Percentiles rank a stretch among this genome's conserved stretches.
phyloP scores from a whole-genome alignment of 1,140 invertebrate genomes.

The Drosophila serrata region DNA sequence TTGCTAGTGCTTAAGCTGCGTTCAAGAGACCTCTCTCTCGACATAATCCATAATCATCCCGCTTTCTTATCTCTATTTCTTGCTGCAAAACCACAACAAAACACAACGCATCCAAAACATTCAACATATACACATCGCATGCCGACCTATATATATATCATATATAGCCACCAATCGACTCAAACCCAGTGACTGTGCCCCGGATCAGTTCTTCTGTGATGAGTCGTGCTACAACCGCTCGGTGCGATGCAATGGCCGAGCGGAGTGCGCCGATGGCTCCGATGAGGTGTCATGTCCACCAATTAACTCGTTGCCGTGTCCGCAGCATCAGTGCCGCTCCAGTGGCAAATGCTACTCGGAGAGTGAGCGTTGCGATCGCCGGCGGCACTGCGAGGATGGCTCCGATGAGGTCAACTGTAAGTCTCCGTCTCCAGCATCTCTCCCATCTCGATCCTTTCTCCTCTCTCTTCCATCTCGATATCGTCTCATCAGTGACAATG shows the following conservation, averaged over 20 bases:
- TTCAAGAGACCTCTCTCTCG: neutral
- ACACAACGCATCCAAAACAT: constrained; percentile 23
- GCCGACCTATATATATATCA: constrained; percentile 1
- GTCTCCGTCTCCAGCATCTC: constrained; percentile 65
- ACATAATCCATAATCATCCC: constrained; percentile 47
- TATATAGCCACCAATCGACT: constrained; percentile 64
- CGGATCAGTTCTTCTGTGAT: constrained; percentile 85
- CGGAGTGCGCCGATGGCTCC: constrained; percentile 86
- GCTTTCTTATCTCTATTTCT: constrained; percentile 66
- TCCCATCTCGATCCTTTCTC: neutral
- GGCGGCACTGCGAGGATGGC: constrained; percentile 87
- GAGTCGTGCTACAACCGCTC: constrained; percentile 85
- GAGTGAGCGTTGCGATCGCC: constrained; percentile 86
- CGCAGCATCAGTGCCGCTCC: constrained; percentile 76
- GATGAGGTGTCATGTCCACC: constrained; percentile 86
- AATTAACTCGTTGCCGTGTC: constrained; percentile 53
- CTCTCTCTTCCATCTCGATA: neutral
- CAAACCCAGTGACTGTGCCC: constrained; percentile 84
- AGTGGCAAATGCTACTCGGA: constrained; percentile 77
- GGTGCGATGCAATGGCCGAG: constrained; percentile 86
- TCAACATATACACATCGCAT: constrained; percentile 42
- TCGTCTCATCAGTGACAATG: neutral
- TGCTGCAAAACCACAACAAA: constrained; percentile 18
- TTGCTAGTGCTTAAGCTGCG: constrained; percentile 11
- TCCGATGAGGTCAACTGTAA: constrained; percentile 88